phyloP scores from a whole-genome alignment of 2,113 vertebrate genomes.

The Callorhinus ursinus region DNA sequence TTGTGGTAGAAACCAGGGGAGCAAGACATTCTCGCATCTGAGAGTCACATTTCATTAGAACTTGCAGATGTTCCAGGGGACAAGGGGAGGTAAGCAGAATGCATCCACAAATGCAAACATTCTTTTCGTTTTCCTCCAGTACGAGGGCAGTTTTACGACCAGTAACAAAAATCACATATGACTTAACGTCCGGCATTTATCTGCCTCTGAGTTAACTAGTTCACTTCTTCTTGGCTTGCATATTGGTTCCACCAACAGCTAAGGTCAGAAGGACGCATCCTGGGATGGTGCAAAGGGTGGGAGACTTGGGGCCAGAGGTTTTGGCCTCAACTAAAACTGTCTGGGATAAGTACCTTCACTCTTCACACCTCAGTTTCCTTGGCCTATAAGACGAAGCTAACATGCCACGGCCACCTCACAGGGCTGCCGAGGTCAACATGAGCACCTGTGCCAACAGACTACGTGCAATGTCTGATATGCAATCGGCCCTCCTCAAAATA shows the following conservation, averaged over 20 bases:
- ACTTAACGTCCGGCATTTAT: background rate
- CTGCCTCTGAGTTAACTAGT: background rate
- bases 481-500: too few relatives aligned
- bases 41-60: slow-evolving; percentile 51
- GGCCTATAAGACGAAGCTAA: background rate
- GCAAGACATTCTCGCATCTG: slow-evolving; percentile 1
- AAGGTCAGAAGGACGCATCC: background rate
- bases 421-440: background rate
- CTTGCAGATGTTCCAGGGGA: background rate
- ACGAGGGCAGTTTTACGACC: background rate
- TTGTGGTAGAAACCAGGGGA: background rate
- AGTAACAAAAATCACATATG: slow-evolving; percentile 9
- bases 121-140: background rate
- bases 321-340: background rate
- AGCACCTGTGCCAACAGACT: background rate
- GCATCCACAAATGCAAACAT: background rate
- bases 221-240: background rate
- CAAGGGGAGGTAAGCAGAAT: background rate
- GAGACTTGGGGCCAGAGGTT: background rate
- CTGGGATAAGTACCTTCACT: background rate
- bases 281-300: background rate
- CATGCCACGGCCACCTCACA: background rate
- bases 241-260: background rate
- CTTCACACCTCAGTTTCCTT: background rate
- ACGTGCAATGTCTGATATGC: accelerated